phyloP scores from a whole-genome alignment of 2,113 vertebrate genomes.

The Diglossa brunneiventris region DNA sequence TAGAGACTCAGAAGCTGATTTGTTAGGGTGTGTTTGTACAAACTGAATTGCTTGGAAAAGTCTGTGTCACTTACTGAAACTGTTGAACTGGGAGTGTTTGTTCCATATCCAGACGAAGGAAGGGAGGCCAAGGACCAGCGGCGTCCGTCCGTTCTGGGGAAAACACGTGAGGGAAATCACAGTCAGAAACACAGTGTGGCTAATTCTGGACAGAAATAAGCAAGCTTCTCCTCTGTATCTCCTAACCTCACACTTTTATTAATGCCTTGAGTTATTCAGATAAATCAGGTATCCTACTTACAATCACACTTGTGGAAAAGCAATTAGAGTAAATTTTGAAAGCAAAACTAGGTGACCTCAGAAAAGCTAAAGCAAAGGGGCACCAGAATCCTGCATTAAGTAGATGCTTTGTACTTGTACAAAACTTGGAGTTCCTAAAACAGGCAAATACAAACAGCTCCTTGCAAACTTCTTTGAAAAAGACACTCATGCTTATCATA shows the following conservation, averaged over 20 bases:
- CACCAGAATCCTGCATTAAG: not conserved
- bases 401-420: not conserved
- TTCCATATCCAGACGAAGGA: conserved; percentile 96
- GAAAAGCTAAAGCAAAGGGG: not conserved
- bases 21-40: conserved; percentile 47
- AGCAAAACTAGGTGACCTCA: not conserved
- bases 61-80: conserved; percentile 86
- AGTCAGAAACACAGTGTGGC: not conserved
- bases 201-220: not conserved
- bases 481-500: not conserved
- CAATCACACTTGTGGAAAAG: not conserved
- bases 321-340: not conserved
- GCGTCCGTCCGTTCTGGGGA: conserved; percentile 88
- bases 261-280: not conserved
- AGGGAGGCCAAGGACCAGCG: conserved; percentile 97
- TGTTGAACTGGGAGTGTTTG: conserved; percentile 97
- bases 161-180: not conserved
- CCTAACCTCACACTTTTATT: not conserved
- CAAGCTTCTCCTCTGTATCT: not conserved
- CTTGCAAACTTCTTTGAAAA: not conserved
- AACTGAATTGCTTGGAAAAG: conserved; percentile 24
- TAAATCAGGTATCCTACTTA: not conserved
- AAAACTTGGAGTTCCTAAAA: not conserved
- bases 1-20: conserved; percentile 52
- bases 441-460: not conserved